These are phyloP conservation scores for Anticlea derivata DNA, from an alignment of 2,888 invertebrate genomes.

Conservation along the genomic window DNA sequence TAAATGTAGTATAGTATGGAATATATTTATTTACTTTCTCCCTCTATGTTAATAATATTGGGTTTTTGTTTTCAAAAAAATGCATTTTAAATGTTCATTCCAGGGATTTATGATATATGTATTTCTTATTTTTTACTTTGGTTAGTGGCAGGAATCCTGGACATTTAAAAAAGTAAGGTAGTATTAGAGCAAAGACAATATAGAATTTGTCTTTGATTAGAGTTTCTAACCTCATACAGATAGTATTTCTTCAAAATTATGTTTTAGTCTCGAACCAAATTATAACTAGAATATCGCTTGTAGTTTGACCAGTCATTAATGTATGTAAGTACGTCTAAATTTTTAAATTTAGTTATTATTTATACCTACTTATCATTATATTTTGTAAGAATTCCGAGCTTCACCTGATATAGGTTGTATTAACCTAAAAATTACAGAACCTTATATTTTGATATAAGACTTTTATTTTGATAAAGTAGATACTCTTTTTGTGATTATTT, in stretches of 20 bases:
- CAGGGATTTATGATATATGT: slow-evolving; percentile 28
- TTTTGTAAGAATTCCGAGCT: slow-evolving; percentile 6
- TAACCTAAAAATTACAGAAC: slow-evolving; percentile 16
- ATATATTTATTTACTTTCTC: slow-evolving; percentile 4
- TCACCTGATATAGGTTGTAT: slow-evolving; percentile 14
- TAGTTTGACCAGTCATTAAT: slow-evolving; percentile 37
- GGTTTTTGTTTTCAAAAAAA: slow-evolving; percentile 28
- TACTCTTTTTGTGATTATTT: slow-evolving; percentile 67
- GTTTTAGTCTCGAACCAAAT: slow-evolving; percentile 36
- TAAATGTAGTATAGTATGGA: slow-evolving; percentile 1
- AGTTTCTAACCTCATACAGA: neutral
- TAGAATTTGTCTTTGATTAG: no score
- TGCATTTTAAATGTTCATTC: slow-evolving; percentile 45
- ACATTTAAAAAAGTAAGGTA: neutral
- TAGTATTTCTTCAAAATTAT: slow-evolving; percentile 20
- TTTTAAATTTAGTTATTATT: slow-evolving; percentile 10
- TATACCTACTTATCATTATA: slow-evolving; percentile 1
- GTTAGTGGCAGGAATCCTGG: slow-evolving; percentile 4
- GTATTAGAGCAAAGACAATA: no score
- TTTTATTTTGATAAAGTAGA: slow-evolving; percentile 26
- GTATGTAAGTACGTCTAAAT: slow-evolving; percentile 17
- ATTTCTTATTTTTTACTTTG: neutral
- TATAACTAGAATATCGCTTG: slow-evolving; percentile 23
- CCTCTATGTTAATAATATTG: slow-evolving; percentile 8
- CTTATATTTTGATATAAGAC: neutral